These are phyloP conservation scores for Meloidogyne exigua DNA, from an alignment of 1,140 invertebrate species.

Conservation along the genomic window DNA sequence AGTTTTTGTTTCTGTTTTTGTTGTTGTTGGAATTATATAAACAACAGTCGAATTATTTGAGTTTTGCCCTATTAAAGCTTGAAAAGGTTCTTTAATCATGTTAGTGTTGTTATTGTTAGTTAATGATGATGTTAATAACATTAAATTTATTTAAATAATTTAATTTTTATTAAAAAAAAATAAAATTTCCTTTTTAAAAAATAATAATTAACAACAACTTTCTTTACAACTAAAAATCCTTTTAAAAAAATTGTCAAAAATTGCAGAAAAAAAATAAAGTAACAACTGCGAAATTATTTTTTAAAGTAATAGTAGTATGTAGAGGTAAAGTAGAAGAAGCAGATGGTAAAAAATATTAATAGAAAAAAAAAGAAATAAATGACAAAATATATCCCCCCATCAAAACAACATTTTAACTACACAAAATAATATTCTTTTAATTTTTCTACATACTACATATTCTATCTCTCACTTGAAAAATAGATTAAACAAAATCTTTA, in stretches of 20 bases:
- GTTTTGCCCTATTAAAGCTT: neutral
- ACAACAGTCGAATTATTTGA: neutral
- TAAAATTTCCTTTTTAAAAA: too few relatives aligned
- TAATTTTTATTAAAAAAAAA: too few relatives aligned
- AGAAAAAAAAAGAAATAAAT: neutral
- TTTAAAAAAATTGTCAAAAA: neutral
- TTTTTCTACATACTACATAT: too few relatives aligned
- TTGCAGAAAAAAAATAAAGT: neutral
- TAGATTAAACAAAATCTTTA: too few relatives aligned
- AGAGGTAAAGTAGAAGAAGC: too few relatives aligned
- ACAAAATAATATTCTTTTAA: too few relatives aligned
- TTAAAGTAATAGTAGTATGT: too few relatives aligned
- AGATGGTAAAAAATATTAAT: neutral
- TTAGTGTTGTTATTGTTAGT: neutral
- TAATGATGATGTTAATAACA: neutral
- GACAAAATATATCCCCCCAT: neutral
- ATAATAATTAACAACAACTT: too few relatives aligned
- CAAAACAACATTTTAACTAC: too few relatives aligned
- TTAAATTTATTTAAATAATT: neutral
- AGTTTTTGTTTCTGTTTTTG: too few relatives aligned
- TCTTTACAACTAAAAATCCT: too few relatives aligned
- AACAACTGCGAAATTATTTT: neutral
- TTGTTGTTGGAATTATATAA: neutral
- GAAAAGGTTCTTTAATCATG: neutral
- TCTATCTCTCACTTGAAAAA: too few relatives aligned